Evolutionary conservation across 2,888 invertebrate genomes (phyloP).

Genomic region (Rhagonycha lutea): DNA sequence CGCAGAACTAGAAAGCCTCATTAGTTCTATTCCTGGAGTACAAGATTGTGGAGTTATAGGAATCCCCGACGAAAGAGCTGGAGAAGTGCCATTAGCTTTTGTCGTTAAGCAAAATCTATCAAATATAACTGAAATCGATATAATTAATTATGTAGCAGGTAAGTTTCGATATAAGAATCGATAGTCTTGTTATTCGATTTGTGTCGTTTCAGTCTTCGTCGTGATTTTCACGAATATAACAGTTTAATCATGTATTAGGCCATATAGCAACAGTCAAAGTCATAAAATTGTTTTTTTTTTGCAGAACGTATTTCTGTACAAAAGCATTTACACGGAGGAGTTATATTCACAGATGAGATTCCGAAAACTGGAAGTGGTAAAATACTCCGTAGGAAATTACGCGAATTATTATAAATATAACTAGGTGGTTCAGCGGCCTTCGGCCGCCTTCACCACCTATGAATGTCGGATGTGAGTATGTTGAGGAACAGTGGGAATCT

Average conservation of each 20-base stretch:
- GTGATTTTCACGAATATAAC: background rate
- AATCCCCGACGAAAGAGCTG: conserved; percentile 71
- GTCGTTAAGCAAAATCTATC: conserved; percentile 66
- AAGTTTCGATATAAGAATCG: background rate
- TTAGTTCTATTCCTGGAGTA: conserved; percentile 73
- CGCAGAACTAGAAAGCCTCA: conserved; percentile 81
- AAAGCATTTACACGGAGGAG: conserved; percentile 75
- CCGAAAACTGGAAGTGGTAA: conserved; percentile 81
- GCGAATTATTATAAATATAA: conserved; percentile 15
- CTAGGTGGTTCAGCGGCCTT: too few relatives aligned
- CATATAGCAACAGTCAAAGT: background rate
- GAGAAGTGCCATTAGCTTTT: conserved; percentile 79
- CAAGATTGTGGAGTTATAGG: conserved; percentile 85
- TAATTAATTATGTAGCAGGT: conserved; percentile 53
- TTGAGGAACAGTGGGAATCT: too few relatives aligned
- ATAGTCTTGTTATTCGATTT: background rate
- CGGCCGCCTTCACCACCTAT: too few relatives aligned
- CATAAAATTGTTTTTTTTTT: background rate
- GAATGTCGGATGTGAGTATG: too few relatives aligned
- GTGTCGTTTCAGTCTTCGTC: background rate
- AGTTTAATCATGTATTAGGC: too few relatives aligned
- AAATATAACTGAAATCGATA: conserved; percentile 55
- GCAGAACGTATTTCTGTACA: conserved; percentile 65
- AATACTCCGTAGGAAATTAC: conserved; percentile 65
- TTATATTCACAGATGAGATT: conserved; percentile 72